A percentile compares a stretch with the other conserved stretches of the same genome.
phyloP scores from a whole-genome alignment of 2,797 vertebrate genomes.

The Phalanger gymnotis region DNA sequence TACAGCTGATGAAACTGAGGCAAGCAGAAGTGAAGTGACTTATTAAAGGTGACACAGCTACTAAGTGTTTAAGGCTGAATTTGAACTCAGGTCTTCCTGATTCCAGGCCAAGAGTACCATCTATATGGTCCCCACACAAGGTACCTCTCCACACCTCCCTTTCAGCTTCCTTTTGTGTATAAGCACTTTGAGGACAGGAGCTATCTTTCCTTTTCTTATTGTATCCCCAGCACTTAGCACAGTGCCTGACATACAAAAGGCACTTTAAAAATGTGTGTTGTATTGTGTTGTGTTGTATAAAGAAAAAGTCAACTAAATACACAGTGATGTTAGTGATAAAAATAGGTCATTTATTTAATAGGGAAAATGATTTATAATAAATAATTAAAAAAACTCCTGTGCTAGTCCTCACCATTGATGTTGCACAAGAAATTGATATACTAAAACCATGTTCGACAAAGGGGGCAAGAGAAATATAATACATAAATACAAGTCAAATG shows the following conservation, averaged over 20 bases:
- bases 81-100: background rate
- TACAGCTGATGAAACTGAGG: slow-evolving; percentile 8
- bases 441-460: slow-evolving; percentile 30
- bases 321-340: background rate
- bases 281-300: background rate
- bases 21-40: background rate
- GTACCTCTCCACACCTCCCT: background rate
- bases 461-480: slow-evolving; percentile 32
- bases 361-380: background rate
- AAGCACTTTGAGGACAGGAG: background rate
- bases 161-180: background rate
- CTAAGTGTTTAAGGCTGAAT: background rate
- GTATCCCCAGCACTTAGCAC: background rate
- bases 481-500: background rate
- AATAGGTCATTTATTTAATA: background rate
- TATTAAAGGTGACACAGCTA: background rate
- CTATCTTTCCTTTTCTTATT: background rate
- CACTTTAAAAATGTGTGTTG: background rate
- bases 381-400: background rate
- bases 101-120: background rate
- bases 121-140: background rate
- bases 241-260: background rate
- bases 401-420: background rate
- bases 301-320: background rate
- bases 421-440: slow-evolving; percentile 33